Conservation (phyloP, 2,888 invertebrate genomes). For the Tholera decimalis region DNA sequence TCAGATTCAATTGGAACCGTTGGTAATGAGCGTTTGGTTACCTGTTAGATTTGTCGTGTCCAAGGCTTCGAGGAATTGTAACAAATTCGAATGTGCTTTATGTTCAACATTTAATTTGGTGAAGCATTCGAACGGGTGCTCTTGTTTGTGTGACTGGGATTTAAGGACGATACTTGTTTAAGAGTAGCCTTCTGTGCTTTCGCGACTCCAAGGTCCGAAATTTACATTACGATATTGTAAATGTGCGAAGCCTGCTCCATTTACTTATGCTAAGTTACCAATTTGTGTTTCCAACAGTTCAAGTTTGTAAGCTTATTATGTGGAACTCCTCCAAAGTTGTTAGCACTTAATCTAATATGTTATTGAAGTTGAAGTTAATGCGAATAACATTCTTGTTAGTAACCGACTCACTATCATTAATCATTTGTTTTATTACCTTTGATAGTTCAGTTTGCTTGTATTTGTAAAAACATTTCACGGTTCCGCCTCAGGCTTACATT, state of each 20-base stretch:
- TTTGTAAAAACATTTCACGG: conserved; percentile 24
- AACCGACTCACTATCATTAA: conserved; percentile 16
- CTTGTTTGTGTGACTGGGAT: conserved; percentile 38
- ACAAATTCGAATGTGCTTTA: conserved; percentile 60
- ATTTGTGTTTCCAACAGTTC: background rate
- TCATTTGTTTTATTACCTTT: conserved; percentile 16
- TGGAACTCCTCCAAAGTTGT: background rate
- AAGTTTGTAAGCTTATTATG: background rate
- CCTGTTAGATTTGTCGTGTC: conserved; percentile 64
- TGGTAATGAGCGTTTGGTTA: conserved; percentile 63
- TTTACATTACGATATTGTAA: background rate
- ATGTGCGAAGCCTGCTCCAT: background rate
- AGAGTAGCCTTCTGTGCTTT: background rate
- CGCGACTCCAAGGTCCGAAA: background rate
- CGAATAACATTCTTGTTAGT: conserved; percentile 24
- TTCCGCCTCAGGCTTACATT: conserved; percentile 23
- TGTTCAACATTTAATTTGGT: conserved; percentile 50
- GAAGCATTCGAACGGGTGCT: conserved; percentile 55
- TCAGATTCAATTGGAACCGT: conserved; percentile 68
- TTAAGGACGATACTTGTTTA: conserved; percentile 20
- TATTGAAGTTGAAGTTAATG: conserved; percentile 18
- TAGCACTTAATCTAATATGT: conserved; percentile 21
- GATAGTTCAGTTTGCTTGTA: conserved; percentile 7
- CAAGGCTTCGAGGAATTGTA: conserved; percentile 62
- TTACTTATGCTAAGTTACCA: conserved; percentile 1